phyloP scores from a whole-genome alignment of 2,888 invertebrate genomes.

The Folsomia manolachei region DNA sequence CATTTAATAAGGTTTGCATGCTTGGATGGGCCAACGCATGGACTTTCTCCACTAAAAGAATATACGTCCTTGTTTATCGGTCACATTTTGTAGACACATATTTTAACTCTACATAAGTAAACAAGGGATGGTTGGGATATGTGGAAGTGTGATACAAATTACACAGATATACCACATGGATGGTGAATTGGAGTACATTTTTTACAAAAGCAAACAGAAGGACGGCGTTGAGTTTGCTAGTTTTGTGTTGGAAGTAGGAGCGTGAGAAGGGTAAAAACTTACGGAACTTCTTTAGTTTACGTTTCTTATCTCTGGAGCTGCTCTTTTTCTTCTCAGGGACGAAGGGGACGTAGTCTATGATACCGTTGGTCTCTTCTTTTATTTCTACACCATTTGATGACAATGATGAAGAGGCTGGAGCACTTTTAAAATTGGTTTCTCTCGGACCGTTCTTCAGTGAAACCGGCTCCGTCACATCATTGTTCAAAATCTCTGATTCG shows the following conservation, averaged over 20 bases:
- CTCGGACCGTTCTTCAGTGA: conserved; percentile 62
- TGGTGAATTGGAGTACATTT: too few species aligned
- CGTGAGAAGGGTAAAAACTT: too few species aligned
- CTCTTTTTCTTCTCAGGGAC: conserved; percentile 44
- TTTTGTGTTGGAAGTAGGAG: too few species aligned
- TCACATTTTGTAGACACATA: too few species aligned
- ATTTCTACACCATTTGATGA: conserved; percentile 36
- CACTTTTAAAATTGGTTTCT: conserved; percentile 48
- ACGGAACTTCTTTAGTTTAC: conserved; percentile 49
- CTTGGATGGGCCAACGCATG: too few species aligned
- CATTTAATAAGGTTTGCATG: too few species aligned
- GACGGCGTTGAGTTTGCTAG: too few species aligned
- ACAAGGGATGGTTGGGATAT: not conserved
- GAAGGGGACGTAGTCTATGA: conserved; percentile 48
- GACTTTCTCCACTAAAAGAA: too few species aligned
- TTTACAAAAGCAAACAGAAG: too few species aligned
- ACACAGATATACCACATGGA: too few species aligned
- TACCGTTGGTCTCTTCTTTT: conserved; percentile 37
- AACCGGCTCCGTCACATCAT: conserved; percentile 71
- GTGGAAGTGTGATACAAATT: not conserved
- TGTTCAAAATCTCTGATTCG: conserved; percentile 55
- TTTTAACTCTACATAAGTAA: not conserved
- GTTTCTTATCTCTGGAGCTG: conserved; percentile 42
- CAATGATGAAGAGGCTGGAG: conserved; percentile 46
- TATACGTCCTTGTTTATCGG: too few species aligned